A percentile compares a stretch with the other conserved stretches of the same genome.
Evolutionary conservation across 2,113 vertebrate genomes (phyloP).

Genomic region (Urocitellus parryii): DNA sequence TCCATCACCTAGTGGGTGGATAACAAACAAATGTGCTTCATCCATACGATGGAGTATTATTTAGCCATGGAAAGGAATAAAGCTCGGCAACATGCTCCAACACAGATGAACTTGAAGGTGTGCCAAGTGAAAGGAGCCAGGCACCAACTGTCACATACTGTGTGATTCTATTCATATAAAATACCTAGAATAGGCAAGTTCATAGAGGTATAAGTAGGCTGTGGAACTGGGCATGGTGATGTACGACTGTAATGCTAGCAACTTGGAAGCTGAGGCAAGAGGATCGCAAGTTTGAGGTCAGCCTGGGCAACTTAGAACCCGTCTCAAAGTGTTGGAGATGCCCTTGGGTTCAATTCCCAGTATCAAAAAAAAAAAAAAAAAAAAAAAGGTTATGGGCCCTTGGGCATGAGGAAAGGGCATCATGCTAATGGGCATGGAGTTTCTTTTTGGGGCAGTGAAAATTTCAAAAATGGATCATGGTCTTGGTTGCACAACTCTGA

Average conservation of each 20-base stretch:
- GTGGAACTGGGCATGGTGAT: too few relatives aligned
- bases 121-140: background rate
- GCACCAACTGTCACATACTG: background rate
- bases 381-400: too few relatives aligned
- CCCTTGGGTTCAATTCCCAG: too few relatives aligned
- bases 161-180: background rate
- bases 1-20: background rate
- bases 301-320: too few relatives aligned
- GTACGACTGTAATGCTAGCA: too few relatives aligned
- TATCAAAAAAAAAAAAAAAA: too few relatives aligned
- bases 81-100: background rate
- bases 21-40: too few relatives aligned
- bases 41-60: background rate
- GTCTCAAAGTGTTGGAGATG: too few relatives aligned
- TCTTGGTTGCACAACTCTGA: background rate
- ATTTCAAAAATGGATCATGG: background rate
- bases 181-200: background rate
- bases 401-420: background rate
- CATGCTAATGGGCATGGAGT: background rate
- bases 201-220: background rate
- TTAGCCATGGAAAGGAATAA: background rate
- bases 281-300: too few relatives aligned
- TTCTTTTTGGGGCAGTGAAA: background rate
- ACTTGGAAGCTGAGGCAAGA: too few relatives aligned
- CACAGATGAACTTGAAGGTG: background rate